Evolutionary conservation across 2,113 vertebrate genomes (phyloP), one percentile per base, ranked within the genome.

Genomic region (Hippocampus barbouri): DNA sequence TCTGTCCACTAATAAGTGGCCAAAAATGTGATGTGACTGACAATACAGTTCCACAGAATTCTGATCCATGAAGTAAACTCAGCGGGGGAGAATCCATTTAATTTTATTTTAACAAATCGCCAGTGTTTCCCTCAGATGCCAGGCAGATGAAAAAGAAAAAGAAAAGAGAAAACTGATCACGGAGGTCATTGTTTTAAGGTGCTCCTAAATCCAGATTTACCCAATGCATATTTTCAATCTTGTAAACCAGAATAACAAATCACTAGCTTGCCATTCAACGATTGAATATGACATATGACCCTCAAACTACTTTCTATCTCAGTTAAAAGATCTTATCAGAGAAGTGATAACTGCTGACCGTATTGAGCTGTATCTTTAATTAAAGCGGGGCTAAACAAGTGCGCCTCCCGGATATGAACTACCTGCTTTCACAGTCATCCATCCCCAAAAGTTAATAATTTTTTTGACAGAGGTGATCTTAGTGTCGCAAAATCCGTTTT

Each of bases 361-460:
- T 45, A 65, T 65, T 25, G 12, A 23, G 23, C 41, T 45, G 5
- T 65, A 45, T 47, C 63, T 66, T 45, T 45, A 16, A 45, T 66
- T 45, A 66, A 66, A 66, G n/a, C 21, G 16, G 14, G 41, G n/a
- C 40, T 25, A 66, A 66, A 66, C 41, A 66, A 43, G 41, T 47
- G 23, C 27, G 23, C 63, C 63, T 45, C n/a, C 63, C 14, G 61
- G 63, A 66, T 66, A 66, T 66, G 63, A 66, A 66, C 40, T 47
- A 66, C n/a, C 41, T 43, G 63, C 10, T 45, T 23, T 9, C 21
- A 65, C 21, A 45, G 63, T 45, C 40, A 65, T 65, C 25, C 23
- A 66, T 45, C 2, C 15, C 14, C 63, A 27, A 66, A 66, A 66
- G 41, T 25, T 66, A 16, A 16, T 45, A 43, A 21, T 45, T 65